phyloP scores from a whole-genome alignment of 2,113 vertebrate genomes.

The Oncorhynchus tshawytscha region DNA sequence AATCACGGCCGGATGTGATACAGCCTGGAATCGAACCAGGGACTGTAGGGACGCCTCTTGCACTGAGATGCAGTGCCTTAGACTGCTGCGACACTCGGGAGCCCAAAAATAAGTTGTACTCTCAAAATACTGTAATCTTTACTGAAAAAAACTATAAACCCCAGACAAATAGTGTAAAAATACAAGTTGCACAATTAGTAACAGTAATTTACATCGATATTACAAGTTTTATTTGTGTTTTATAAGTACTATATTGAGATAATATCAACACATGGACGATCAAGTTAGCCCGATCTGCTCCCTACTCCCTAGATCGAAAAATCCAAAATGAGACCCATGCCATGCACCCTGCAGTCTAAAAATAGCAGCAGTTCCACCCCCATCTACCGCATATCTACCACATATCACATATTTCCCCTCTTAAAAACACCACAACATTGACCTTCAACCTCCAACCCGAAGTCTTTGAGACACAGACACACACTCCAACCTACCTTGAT shows the following conservation, averaged over 20 bases:
- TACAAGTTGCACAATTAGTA: background rate
- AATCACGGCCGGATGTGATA: too few species aligned
- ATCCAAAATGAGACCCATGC: background rate
- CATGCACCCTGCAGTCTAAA: conserved; percentile 27
- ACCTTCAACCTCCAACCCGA: background rate
- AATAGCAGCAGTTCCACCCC: conserved; percentile 35
- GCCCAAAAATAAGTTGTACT: background rate
- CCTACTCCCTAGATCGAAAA: background rate
- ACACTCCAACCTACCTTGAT: conserved; percentile 66
- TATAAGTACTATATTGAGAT: background rate
- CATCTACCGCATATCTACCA: conserved; percentile 19
- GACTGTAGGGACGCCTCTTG: too few species aligned
- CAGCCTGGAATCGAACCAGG: too few species aligned
- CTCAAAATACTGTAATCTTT: background rate
- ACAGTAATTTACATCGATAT: background rate
- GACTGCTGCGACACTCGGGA: too few species aligned
- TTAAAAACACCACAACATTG: background rate
- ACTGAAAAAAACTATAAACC: background rate
- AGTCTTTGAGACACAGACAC: too few species aligned
- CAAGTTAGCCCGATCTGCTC: background rate
- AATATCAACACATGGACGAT: background rate
- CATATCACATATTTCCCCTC: conserved; percentile 18
- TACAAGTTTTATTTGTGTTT: background rate
- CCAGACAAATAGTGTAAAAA: background rate
- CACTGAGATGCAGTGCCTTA: too few species aligned